Conservation (phyloP, 2,797 vertebrate genomes). For the Silurus aristotelis region DNA sequence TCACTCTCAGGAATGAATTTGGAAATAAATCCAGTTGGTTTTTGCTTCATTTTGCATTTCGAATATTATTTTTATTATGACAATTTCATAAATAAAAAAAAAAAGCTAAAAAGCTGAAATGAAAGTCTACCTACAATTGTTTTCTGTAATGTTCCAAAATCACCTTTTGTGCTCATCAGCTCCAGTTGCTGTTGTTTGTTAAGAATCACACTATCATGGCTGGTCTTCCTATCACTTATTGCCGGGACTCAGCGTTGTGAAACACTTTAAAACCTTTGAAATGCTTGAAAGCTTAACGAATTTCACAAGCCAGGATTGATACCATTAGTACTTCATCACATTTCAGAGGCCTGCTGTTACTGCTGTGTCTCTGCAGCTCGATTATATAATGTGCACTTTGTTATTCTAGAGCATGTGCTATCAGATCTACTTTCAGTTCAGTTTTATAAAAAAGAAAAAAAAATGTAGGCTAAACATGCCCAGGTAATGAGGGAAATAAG, state of each 20-base stretch:
- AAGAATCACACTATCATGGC: neutral
- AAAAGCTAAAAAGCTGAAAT: too few relatives aligned
- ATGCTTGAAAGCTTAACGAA: neutral
- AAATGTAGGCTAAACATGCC: neutral
- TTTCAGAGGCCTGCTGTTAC: slow-evolving; percentile 21
- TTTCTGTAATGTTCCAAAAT: too few relatives aligned
- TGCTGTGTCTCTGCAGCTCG: neutral
- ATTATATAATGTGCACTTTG: slow-evolving; percentile 35
- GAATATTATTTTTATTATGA: too few relatives aligned
- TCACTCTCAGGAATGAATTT: too few relatives aligned
- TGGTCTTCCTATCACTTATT: neutral
- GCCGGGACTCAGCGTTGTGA: neutral
- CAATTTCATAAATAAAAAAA: too few relatives aligned
- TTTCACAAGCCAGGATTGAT: neutral
- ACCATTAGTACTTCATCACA: slow-evolving; percentile 16
- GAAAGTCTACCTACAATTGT: too few relatives aligned
- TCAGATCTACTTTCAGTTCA: neutral
- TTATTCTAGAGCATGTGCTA: slow-evolving; percentile 20
- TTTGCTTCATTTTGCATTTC: too few relatives aligned
- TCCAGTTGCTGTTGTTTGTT: neutral
- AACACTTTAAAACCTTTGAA: neutral
- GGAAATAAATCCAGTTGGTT: too few relatives aligned
- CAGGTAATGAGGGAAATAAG: neutral
- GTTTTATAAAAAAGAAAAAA: too few relatives aligned
- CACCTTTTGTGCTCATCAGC: too few relatives aligned